phyloP scores from a whole-genome alignment of 2,797 vertebrate species.

The Pseudotriccus pelzelni region DNA sequence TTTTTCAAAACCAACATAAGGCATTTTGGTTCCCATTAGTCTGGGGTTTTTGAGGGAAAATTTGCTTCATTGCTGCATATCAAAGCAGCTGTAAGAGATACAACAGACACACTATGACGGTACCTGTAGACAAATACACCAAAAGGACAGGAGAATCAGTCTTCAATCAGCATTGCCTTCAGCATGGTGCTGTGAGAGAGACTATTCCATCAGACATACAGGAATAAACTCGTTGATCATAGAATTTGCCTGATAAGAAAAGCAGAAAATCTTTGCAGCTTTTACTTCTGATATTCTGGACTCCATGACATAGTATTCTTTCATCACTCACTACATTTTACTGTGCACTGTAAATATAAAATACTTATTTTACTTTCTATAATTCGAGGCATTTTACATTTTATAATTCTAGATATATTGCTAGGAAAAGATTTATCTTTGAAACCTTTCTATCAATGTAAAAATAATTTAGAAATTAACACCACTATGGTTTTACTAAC shows the following conservation, averaged over 20 bases:
- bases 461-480: not conserved
- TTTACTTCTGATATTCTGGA: not conserved
- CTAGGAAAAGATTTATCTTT: not conserved
- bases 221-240: not conserved
- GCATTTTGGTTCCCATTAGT: not conserved
- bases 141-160: not conserved
- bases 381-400: not conserved
- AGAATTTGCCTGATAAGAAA: not conserved
- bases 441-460: not conserved
- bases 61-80: not conserved
- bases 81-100: not conserved
- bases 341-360: conserved; percentile 28
- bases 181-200: not conserved
- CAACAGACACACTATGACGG: not conserved
- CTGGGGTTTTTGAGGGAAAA: not conserved
- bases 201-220: not conserved
- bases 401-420: not conserved
- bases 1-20: not conserved
- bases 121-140: not conserved
- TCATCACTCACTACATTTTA: not conserved
- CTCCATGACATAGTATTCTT: not conserved
- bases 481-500: not conserved
- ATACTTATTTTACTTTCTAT: not conserved
- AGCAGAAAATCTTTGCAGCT: not conserved
- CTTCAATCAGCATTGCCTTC: not conserved